phyloP scores from a whole-genome alignment of 2,113 vertebrate genomes.

The Pteruthius melanotis region DNA sequence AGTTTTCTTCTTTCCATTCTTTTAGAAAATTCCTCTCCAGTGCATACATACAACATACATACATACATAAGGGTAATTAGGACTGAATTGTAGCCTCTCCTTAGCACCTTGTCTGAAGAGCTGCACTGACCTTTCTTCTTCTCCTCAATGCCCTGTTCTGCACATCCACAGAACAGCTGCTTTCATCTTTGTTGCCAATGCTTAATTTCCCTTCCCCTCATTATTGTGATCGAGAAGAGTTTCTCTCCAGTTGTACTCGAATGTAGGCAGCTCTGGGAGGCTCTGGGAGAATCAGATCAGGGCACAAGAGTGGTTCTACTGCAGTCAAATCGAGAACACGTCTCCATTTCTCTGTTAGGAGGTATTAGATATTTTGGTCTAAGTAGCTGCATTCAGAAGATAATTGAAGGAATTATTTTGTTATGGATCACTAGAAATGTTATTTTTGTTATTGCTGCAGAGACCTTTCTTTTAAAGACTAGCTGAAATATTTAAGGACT shows the following conservation, averaged over 20 bases:
- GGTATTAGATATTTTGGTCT: background rate
- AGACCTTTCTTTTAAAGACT: background rate
- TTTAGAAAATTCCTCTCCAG: background rate
- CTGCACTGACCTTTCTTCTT: background rate
- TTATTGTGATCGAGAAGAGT: background rate
- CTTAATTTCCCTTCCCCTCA: background rate
- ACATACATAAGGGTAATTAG: background rate
- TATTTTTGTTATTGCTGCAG: background rate
- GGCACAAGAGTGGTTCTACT: background rate
- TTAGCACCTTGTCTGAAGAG: background rate
- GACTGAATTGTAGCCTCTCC: background rate
- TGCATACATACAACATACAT: too few relatives aligned
- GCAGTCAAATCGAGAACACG: background rate
- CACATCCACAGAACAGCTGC: background rate
- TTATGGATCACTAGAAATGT: background rate
- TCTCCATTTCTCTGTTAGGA: background rate
- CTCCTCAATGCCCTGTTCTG: background rate
- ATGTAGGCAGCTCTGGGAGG: background rate
- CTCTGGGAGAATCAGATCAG: background rate
- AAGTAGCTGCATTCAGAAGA: background rate
- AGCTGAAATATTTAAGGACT: background rate
- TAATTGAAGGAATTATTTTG: background rate
- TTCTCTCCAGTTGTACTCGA: background rate
- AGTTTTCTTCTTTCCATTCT: background rate
- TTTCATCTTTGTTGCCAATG: background rate